These are phyloP conservation scores for Plestiodon gilberti DNA, from an alignment of 2,113 vertebrate genomes.

Conservation along the genomic window DNA sequence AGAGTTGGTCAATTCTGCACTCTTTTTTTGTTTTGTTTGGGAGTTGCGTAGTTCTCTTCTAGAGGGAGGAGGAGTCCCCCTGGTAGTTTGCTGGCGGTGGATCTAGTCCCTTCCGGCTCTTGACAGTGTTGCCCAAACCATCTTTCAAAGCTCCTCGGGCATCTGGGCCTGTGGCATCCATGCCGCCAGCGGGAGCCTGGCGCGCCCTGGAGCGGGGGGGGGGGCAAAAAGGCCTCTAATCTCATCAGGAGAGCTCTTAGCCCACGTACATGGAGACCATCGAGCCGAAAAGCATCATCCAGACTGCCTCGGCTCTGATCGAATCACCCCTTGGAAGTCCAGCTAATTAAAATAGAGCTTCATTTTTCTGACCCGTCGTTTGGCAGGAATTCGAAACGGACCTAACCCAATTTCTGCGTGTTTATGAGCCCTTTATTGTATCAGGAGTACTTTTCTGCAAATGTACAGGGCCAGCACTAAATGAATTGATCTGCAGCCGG, in stretches of 20 bases:
- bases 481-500: slow-evolving; percentile 94
- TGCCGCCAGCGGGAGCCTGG: slow-evolving; percentile 55
- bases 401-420: slow-evolving; percentile 97
- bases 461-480: slow-evolving; percentile 96
- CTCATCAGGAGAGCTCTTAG: slow-evolving; percentile 86
- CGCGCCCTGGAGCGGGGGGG: slow-evolving; percentile 80
- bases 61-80: background rate
- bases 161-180: slow-evolving; percentile 44
- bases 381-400: slow-evolving; percentile 93
- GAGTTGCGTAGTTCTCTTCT: background rate
- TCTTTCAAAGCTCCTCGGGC: slow-evolving; percentile 16
- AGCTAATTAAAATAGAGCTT: slow-evolving; percentile 99
- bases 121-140: slow-evolving; percentile 25
- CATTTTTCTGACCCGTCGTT: slow-evolving; percentile 95
- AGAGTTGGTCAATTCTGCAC: background rate
- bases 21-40: no score
- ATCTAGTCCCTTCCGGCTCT: background rate
- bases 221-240: slow-evolving; percentile 80
- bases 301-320: slow-evolving; percentile 87
- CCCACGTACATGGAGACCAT: slow-evolving; percentile 85
- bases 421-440: slow-evolving; percentile 98
- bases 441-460: slow-evolving; percentile 96
- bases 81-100: background rate
- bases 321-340: slow-evolving; percentile 87
- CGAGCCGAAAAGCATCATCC: slow-evolving; percentile 89